Evolutionary conservation across 2,797 vertebrate genomes (phyloP).

Genomic region (Clarias laeviceps): DNA sequence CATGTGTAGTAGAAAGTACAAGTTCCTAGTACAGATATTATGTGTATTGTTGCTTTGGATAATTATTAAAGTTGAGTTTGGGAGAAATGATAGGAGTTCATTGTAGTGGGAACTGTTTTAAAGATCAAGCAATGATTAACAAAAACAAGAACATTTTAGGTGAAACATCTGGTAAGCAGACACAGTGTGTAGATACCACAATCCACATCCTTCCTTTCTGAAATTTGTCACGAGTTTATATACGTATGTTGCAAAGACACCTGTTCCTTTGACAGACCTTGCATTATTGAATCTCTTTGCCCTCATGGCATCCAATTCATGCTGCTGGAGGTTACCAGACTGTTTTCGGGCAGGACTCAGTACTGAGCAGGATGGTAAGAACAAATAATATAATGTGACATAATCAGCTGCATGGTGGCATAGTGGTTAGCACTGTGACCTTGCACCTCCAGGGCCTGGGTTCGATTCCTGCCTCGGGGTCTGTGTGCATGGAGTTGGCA

Average conservation of each 20-base stretch:
- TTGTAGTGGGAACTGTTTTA: too few relatives aligned
- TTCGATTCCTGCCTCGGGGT: too few relatives aligned
- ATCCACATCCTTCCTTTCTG: conserved; percentile 20
- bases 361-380: neutral
- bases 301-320: conserved; percentile 16
- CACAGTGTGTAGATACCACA: neutral
- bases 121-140: neutral
- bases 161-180: neutral
- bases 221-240: neutral
- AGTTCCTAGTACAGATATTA: neutral
- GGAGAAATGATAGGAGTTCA: too few relatives aligned
- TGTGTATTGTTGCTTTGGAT: neutral
- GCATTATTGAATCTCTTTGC: neutral
- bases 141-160: neutral
- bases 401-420: too few relatives aligned
- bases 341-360: neutral
- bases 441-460: too few relatives aligned
- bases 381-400: too few relatives aligned
- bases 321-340: neutral
- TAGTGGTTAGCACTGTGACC: too few relatives aligned
- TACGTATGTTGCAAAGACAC: neutral
- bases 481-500: too few relatives aligned
- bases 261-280: neutral
- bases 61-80: neutral
- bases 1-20: too few relatives aligned